Evolutionary conservation across 2,797 vertebrate species (phyloP).

Genomic region (Anguilla anguilla): DNA sequence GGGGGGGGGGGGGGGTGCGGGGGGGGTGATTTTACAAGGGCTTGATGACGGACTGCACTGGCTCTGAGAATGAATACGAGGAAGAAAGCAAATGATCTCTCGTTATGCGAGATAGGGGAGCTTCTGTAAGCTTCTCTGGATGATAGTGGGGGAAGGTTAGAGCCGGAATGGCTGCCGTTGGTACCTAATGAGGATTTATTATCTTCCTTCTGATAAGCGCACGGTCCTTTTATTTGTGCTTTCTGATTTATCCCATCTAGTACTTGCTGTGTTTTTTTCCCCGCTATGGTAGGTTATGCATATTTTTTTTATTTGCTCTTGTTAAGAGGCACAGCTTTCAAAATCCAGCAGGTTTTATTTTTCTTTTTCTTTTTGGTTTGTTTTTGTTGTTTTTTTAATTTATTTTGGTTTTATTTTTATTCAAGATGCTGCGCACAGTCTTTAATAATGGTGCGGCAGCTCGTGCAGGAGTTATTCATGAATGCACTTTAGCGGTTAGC

Average conservation of each 20-base stretch:
- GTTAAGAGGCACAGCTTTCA: not conserved
- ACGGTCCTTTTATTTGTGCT: not conserved
- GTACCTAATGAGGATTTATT: conserved; percentile 26
- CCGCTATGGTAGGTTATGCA: not conserved
- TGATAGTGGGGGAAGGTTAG: conserved; percentile 18
- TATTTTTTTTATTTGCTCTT: not conserved
- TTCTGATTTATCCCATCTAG: not conserved
- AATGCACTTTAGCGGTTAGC: not conserved
- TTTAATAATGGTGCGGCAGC: not conserved
- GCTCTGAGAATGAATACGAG: not conserved
- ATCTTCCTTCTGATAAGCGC: not conserved
- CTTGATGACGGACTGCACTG: conserved; percentile 2
- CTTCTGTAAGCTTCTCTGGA: not conserved
- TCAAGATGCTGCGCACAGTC: not conserved
- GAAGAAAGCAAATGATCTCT: not conserved
- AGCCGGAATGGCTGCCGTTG: conserved; percentile 19
- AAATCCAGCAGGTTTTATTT: conserved; percentile 9
- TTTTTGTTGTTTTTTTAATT: not conserved
- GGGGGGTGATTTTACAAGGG: not conserved
- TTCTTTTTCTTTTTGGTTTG: too few species aligned
- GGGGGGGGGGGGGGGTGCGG: not conserved
- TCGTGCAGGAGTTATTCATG: not conserved
- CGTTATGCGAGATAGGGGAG: conserved; percentile 8
- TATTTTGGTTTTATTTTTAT: not conserved
- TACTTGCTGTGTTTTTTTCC: not conserved